Base-by-base conservation (phyloP, 2,888 invertebrate genomes). In the Coelogynopora nodosa region DNA sequence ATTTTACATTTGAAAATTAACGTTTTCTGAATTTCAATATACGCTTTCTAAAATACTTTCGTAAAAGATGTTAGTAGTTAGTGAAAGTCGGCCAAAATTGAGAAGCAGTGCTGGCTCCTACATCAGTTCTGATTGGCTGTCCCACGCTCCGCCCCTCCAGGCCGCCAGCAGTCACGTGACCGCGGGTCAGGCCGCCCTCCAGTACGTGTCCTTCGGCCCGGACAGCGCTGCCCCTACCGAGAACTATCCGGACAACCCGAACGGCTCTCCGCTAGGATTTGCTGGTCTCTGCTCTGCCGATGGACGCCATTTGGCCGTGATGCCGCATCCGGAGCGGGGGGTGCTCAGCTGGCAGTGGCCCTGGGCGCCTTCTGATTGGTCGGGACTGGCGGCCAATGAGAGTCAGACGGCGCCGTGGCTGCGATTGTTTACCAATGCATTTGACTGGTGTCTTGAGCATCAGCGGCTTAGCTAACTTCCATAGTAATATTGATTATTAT, bases 291-390 rank as follows among this genome's bases (percentile, higher is more conserved):
- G 96, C 89, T 98, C 98, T 0, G 90, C 92, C 0, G 95, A 98
- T 93, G 98, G 98, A 0, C 94, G 98, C 0, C 98, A 98, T 92
- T 93, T 98, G 89, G 98, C 97, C 0, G 94, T 98, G 94, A 99
- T 99, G 98, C 98, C 98, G 0, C 98, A 99, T 93, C 98, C 98
- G 0, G 98, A 99, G 93, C 94, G 98, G 88, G 96, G 96, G 90
- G 94, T 95, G 88, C 93, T 95, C 89, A 94, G 94, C 89, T 97
- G 96, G 95, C 97, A 98, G 92, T 96, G 97, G 94, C 90, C 92
- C 0, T 92, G 91, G 91, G 90, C 90, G 90, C 91, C 91, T 0
- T 30, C 67, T 18, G 89, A 88, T 1, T 89, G 89, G 89, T 5
- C 85, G 1, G 82, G 28, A 10, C 10, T 31, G 23, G 10, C 31